Evolutionary conservation across 2,888 invertebrate genomes (phyloP).

Genomic region (Apamea monoglypha): DNA sequence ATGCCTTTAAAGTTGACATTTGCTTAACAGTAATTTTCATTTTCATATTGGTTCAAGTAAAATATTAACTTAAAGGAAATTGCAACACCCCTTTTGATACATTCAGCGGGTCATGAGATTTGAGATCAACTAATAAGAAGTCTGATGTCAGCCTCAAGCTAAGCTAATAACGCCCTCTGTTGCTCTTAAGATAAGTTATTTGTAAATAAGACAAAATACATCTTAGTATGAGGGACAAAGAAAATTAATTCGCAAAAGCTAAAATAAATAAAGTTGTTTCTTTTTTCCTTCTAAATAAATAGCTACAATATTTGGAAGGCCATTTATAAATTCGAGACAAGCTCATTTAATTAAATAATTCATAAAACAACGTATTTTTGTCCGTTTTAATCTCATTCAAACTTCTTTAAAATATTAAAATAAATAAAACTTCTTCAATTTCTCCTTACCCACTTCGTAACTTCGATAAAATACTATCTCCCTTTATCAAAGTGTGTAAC

Average conservation of each 20-base stretch:
- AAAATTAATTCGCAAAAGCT: neutral
- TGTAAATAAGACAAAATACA: neutral
- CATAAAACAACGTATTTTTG: neutral
- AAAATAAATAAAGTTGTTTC: neutral
- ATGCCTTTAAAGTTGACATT: constrained; percentile 1
- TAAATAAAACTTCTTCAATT: constrained; percentile 7
- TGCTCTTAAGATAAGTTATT: neutral
- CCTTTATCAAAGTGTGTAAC: neutral
- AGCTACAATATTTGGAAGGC: constrained; percentile 8
- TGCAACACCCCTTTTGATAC: constrained; percentile 1
- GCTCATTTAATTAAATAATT: constrained; percentile 9
- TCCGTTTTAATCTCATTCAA: neutral
- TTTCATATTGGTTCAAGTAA: neutral
- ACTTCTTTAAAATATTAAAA: neutral
- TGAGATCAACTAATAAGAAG: constrained; percentile 24
- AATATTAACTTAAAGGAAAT: constrained; percentile 1
- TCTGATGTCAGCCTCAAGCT: neutral
- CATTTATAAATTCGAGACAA: constrained; percentile 16
- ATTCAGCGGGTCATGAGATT: neutral
- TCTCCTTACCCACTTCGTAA: neutral
- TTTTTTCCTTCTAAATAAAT: neutral
- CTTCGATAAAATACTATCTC: neutral
- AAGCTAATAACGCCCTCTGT: neutral
- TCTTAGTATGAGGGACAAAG: neutral
- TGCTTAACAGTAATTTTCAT: neutral